Conservation (phyloP, 2,888 invertebrate species). For the Rhodophaea formosa region DNA sequence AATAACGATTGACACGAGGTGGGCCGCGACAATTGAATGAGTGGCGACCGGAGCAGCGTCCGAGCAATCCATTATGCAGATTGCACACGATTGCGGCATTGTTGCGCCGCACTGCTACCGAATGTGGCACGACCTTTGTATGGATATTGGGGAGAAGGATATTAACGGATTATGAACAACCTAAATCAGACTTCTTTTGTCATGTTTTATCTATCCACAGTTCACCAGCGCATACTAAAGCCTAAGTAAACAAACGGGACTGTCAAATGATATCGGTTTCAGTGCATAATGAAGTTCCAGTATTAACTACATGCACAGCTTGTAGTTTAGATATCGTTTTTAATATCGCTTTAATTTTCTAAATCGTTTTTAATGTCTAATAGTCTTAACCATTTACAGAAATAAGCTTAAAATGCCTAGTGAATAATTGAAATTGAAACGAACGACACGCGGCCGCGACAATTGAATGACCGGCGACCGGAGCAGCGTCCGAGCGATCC, state of each 20-base stretch:
- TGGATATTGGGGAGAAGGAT: slow-evolving; percentile 25
- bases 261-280: too few relatives aligned
- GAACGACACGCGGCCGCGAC: slow-evolving; percentile 71
- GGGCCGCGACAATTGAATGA: slow-evolving; percentile 78
- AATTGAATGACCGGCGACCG: slow-evolving; percentile 77
- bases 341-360: too few relatives aligned
- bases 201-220: too few relatives aligned
- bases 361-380: too few relatives aligned
- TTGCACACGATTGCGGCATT: slow-evolving; percentile 79
- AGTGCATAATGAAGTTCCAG: too few relatives aligned
- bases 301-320: too few relatives aligned
- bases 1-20: slow-evolving; percentile 73
- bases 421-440: too few relatives aligned
- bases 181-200: not conserved
- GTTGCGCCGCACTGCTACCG: slow-evolving; percentile 62
- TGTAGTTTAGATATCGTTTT: too few relatives aligned
- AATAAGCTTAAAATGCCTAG: too few relatives aligned
- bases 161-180: not conserved
- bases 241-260: too few relatives aligned
- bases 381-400: too few relatives aligned
- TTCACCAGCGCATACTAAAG: too few relatives aligned
- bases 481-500: slow-evolving; percentile 76
- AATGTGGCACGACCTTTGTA: slow-evolving; percentile 57
- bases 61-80: slow-evolving; percentile 81
- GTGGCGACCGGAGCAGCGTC: slow-evolving; percentile 69